These are phyloP conservation scores for Polypedilum vanderplanki DNA, from an alignment of 1,140 invertebrate genomes.

Conservation along the genomic window DNA sequence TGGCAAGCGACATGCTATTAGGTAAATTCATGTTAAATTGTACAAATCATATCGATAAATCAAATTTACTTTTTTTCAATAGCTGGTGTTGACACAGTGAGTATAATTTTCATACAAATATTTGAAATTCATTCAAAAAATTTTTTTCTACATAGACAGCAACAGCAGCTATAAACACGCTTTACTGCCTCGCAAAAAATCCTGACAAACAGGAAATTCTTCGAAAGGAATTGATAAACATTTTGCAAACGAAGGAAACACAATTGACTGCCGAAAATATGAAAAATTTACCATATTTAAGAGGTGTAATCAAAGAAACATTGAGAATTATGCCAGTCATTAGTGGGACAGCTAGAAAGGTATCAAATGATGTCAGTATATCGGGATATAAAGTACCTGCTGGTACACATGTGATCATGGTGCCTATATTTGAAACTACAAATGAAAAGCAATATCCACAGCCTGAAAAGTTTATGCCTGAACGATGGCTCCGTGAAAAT, in stretches of 20 bases:
- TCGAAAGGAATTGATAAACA: constrained; percentile 57
- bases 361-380: constrained; percentile 48
- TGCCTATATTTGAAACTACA: background rate
- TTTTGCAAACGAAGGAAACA: constrained; percentile 47
- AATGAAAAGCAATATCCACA: constrained; percentile 48
- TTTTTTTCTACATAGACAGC: background rate
- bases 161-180: background rate
- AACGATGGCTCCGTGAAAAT: constrained; percentile 27
- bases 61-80: too few relatives aligned
- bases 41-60: too few relatives aligned
- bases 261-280: constrained; percentile 50
- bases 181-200: constrained; percentile 55
- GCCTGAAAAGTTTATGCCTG: constrained; percentile 49
- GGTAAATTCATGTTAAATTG: too few relatives aligned
- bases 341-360: constrained; percentile 44
- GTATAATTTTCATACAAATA: background rate
- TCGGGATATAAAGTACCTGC: constrained; percentile 51
- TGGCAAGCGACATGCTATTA: background rate
- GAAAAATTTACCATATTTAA: constrained; percentile 52
- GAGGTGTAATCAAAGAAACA: constrained; percentile 58
- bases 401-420: background rate
- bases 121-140: too few relatives aligned
- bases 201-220: constrained; percentile 63
- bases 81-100: background rate
- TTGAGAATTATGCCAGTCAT: constrained; percentile 49